Base-by-base conservation (phyloP, 2,888 invertebrate genomes). In the Gisinianus flammeolus region DNA sequence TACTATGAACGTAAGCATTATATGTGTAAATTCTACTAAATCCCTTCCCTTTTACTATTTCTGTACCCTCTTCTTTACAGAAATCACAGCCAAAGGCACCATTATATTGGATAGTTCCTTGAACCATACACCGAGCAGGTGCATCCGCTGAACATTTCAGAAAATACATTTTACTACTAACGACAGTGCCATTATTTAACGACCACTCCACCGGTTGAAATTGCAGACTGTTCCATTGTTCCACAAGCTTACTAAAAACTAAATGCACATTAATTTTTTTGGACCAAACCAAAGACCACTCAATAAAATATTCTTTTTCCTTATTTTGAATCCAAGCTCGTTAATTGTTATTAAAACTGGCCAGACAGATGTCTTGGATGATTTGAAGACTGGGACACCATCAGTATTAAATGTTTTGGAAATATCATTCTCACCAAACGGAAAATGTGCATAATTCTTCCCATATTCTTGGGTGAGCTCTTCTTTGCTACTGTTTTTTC, bases 61-160 rank as follows among this genome's bases (percentile, higher is more conserved):
- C 31, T 56, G 54, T 24, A 2, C 79, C 79, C 58, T 35, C 30
- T 44, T 28, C 24, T n/a, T 31, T 16, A 30, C 79, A 79, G 73
- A 78, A 80, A 19, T 70, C 30, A 33, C 78, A 80, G 0, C 80
- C 76, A 76, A 33, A 76, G 24, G 1, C 31, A 3, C 80, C 76
- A 52, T 80, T 80, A 73, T 67, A 80, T 62, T 80, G 80, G 16
- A 58, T 76, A 6, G 58, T 62, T 22, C 79, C 76, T 68, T 80
- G 80, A 8, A 80, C 24, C 31, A 26, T 5, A 35, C 74, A 69
- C 35, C 80, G 26, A 12, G 80, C 78, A 8, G 64, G 54, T 3
- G 77, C 76, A 79, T 80, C 80, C 33, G 58, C 54, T 1, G 68
- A 52, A 72, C 76, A 67, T 24, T 64, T 44, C 35, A 56, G 35